Conservation (phyloP, 2,113 vertebrate genomes). For the Cephalophus harveyi region DNA sequence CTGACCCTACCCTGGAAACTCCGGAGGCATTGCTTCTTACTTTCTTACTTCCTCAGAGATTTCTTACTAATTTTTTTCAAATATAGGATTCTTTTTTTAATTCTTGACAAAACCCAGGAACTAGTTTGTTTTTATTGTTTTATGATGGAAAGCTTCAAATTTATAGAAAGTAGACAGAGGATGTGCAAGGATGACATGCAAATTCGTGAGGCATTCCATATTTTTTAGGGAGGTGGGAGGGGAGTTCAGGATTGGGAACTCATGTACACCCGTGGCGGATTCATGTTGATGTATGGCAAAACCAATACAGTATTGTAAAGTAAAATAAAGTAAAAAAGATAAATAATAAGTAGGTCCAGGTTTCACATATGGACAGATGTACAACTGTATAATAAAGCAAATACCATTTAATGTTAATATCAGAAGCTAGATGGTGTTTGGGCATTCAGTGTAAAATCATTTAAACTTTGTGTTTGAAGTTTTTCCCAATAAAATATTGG, state of each 20-base stretch:
- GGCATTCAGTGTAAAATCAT: neutral
- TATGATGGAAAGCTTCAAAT: neutral
- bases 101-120: neutral
- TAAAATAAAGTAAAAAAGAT: neutral
- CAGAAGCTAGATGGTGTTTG: neutral
- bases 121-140: neutral
- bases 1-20: neutral
- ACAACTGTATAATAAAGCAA: neutral
- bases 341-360: neutral
- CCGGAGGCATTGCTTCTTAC: neutral
- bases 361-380: neutral
- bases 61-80: neutral
- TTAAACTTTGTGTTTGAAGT: neutral
- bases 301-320: too few species aligned
- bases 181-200: too few species aligned
- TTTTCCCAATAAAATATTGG: neutral
- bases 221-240: too few species aligned
- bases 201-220: too few species aligned
- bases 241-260: too few species aligned
- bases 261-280: too few species aligned
- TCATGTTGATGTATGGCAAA: too few species aligned
- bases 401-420: neutral
- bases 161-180: neutral
- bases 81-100: neutral
- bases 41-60: neutral